Percentiles rank a stretch among this genome's conserved stretches.
These are phyloP conservation scores for Bhutanitis thaidina DNA, from an alignment of 2,888 invertebrate genomes.

Conservation along the genomic window DNA sequence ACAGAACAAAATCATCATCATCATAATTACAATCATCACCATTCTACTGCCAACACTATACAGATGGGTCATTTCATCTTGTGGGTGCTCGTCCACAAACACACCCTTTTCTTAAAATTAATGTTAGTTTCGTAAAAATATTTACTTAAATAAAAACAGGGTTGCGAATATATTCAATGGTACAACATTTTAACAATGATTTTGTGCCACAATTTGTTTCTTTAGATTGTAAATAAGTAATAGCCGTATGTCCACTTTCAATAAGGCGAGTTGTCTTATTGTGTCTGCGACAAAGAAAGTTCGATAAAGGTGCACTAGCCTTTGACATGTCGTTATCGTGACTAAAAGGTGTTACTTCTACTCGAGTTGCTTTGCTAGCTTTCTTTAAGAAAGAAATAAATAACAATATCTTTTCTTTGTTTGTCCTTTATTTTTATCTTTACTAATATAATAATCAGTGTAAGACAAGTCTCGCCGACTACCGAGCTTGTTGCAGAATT, in stretches of 20 bases:
- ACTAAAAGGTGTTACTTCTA: constrained; percentile 20
- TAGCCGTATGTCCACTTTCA: constrained; percentile 30
- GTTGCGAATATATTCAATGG: not conserved
- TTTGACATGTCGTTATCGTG: constrained; percentile 21
- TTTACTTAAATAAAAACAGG: not conserved
- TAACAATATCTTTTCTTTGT: constrained; percentile 1
- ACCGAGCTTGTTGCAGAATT: too few species aligned
- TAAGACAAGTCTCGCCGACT: too few species aligned
- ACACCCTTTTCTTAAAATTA: too few species aligned
- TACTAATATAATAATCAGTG: too few species aligned
- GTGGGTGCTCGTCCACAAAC: too few species aligned
- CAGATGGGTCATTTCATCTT: too few species aligned
- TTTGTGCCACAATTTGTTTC: not conserved
- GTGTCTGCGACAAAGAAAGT: constrained; percentile 17
- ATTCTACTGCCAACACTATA: too few species aligned
- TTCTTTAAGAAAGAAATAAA: constrained; percentile 9
- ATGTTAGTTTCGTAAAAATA: too few species aligned
- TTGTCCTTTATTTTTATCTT: not conserved
- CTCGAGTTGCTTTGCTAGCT: constrained; percentile 6
- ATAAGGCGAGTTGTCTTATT: constrained; percentile 22
- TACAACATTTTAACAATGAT: not conserved
- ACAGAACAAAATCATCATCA: too few species aligned
- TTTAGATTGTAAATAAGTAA: constrained; percentile 14
- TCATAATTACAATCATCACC: too few species aligned
- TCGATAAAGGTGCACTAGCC: constrained; percentile 16